Evolutionary conservation across 2,797 vertebrate species (phyloP).

Genomic region (Anguilla anguilla): DNA sequence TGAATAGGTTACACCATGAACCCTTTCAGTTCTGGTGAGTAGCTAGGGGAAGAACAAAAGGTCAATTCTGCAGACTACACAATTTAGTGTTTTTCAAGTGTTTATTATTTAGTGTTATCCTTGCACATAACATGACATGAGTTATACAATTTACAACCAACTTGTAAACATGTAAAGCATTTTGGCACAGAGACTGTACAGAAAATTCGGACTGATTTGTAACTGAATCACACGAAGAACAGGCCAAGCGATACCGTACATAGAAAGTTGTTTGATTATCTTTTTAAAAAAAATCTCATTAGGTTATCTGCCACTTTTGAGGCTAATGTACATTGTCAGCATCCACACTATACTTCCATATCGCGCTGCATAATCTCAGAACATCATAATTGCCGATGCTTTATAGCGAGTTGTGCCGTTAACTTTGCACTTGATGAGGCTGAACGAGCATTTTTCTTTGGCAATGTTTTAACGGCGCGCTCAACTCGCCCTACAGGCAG

Average conservation of each 20-base stretch:
- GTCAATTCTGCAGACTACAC: constrained; percentile 61
- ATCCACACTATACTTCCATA: background rate
- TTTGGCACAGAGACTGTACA: constrained; percentile 28
- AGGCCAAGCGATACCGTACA: background rate
- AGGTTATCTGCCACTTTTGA: constrained; percentile 44
- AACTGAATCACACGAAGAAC: constrained; percentile 35
- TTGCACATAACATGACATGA: constrained; percentile 37
- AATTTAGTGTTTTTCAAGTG: constrained; percentile 69
- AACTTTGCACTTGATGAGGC: constrained; percentile 69
- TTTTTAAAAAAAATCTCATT: background rate
- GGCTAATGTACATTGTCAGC: constrained; percentile 41
- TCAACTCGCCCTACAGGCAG: constrained; percentile 63
- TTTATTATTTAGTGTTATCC: no score
- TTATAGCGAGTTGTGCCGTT: constrained; percentile 61
- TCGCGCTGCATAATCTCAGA: background rate
- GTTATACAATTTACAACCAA: constrained; percentile 60
- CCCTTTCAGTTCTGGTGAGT: constrained; percentile 35
- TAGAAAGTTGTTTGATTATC: constrained; percentile 45
- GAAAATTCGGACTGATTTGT: constrained; percentile 27
- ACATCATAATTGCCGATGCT: constrained; percentile 44
- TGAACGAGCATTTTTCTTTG: constrained; percentile 69
- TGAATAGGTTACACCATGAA: constrained; percentile 41
- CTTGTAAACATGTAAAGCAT: constrained; percentile 26
- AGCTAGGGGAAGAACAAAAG: constrained; percentile 55
- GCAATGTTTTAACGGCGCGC: constrained; percentile 68